Percentiles rank a stretch among this genome's conserved stretches.
These are phyloP conservation scores for Dufourea novaeangliae DNA, from an alignment of 1,140 invertebrate species.

Conservation along the genomic window DNA sequence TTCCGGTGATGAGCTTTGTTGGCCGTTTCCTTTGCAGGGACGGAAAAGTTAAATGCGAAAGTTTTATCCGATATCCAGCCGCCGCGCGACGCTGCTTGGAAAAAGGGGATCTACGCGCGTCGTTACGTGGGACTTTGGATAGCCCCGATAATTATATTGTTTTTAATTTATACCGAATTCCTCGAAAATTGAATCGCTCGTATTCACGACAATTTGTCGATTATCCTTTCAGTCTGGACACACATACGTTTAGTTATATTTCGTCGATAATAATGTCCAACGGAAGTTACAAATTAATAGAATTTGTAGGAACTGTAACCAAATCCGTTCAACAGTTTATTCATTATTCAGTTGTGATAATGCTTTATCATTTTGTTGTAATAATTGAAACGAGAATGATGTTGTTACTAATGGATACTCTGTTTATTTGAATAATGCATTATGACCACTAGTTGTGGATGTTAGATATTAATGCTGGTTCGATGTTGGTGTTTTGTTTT, in stretches of 20 bases:
- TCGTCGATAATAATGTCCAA: neutral
- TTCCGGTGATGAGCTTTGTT: slow-evolving; percentile 81
- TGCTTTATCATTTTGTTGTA: slow-evolving; percentile 44
- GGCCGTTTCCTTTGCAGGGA: slow-evolving; percentile 78
- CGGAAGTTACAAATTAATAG: neutral
- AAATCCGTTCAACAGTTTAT: neutral
- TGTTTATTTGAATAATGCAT: slow-evolving; percentile 7
- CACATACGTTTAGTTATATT: too few species aligned
- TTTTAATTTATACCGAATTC: slow-evolving; percentile 3
- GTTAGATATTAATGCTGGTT: neutral
- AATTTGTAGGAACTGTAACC: neutral
- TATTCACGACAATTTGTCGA: neutral
- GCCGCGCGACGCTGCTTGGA: slow-evolving; percentile 64
- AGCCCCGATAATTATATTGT: slow-evolving; percentile 34
- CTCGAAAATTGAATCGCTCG: neutral
- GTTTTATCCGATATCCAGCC: slow-evolving; percentile 79
- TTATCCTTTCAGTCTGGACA: too few species aligned
- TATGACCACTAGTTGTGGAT: neutral
- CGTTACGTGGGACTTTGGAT: slow-evolving; percentile 45
- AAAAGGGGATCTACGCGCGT: slow-evolving; percentile 65
- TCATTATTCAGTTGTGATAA: slow-evolving; percentile 30
- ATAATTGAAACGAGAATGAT: slow-evolving; percentile 27
- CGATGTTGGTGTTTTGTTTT: neutral
- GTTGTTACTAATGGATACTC: slow-evolving; percentile 14
- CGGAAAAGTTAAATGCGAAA: slow-evolving; percentile 81